These are phyloP conservation scores for Sander lucioperca DNA, from an alignment of 2,113 vertebrate species.

Conservation along the genomic window DNA sequence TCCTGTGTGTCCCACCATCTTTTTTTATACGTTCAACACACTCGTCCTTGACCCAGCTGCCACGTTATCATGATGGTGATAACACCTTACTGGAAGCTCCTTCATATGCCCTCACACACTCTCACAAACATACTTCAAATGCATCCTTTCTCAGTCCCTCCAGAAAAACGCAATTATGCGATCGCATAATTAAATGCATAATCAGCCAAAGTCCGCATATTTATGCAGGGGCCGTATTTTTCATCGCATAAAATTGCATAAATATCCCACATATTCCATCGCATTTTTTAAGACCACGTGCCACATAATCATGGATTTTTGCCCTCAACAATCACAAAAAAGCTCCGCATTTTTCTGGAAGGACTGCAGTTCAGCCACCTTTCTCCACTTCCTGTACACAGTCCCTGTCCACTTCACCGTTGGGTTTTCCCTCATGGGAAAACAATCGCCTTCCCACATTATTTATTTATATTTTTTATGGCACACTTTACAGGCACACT, in stretches of 20 bases:
- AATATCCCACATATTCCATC: too few relatives aligned
- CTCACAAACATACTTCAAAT: neutral
- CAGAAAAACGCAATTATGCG: too few relatives aligned
- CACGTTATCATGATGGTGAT: neutral
- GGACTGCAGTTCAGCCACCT: neutral
- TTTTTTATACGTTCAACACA: constrained; percentile 13
- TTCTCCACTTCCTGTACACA: neutral
- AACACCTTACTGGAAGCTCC: neutral
- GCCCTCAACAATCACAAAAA: too few relatives aligned
- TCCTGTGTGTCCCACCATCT: neutral
- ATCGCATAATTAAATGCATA: too few relatives aligned
- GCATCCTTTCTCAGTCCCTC: neutral
- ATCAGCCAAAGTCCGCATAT: too few relatives aligned
- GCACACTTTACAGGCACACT: neutral
- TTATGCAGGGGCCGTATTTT: too few relatives aligned
- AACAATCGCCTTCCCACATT: neutral
- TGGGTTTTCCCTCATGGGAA: neutral
- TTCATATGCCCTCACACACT: neutral
- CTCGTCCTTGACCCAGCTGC: neutral
- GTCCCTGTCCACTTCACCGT: constrained; percentile 5
- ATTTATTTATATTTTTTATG: neutral
- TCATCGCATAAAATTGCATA: too few relatives aligned
- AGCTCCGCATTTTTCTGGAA: too few relatives aligned
- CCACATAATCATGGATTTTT: too few relatives aligned
- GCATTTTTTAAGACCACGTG: too few relatives aligned